Evolutionary conservation across 2,113 vertebrate genomes (phyloP), one percentile per base, ranked within the genome.

Genomic region (Apodemus speciosus): DNA sequence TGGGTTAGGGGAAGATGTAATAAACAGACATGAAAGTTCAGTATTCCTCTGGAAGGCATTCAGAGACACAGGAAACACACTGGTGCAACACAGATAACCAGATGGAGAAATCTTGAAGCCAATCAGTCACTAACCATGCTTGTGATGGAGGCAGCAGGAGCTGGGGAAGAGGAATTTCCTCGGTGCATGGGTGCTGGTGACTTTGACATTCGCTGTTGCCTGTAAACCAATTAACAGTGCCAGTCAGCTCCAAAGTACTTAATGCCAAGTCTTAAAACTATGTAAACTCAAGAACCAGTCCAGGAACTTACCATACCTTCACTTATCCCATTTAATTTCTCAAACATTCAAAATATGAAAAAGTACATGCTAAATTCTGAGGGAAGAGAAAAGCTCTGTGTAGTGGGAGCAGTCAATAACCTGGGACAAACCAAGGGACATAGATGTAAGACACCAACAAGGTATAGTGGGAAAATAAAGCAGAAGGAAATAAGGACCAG

Each of bases 131-230:
- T 98, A 90, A 99, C 99, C 99, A 99, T 99, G 97, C 99, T 99
- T 1, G 99, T 99, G 88, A 99, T 98, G 32, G 99, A 96, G 89
- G 98, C 99, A 72, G 98, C 96, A 3, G 98, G 98, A 43, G 98
- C 98, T 84, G 99, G 99, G 93, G 99, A 99, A 95, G 98, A 98
- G 66, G 99, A 97, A 86, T 97, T 99, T 86, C 98, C 98, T 97
- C 98, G 95, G 94, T 99, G 99, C 92, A 98, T 98, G 1, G 99
- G 99, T 3, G 98, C 99, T 96, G 99, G 99, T 11, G 99, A 99
- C 80, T 98, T 98, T 27, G 98, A 98, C 93, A 99, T 95, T 97
- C 99, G 98, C 69, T 98, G 99, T 69, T 98, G 99, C 97, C 99
- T 99, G 96, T 91, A 81, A 96, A 97, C 60, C 88, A 93, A 49